Evolutionary conservation across 1,140 invertebrate genomes (phyloP).

Genomic region (Drosophila bifasciata): DNA sequence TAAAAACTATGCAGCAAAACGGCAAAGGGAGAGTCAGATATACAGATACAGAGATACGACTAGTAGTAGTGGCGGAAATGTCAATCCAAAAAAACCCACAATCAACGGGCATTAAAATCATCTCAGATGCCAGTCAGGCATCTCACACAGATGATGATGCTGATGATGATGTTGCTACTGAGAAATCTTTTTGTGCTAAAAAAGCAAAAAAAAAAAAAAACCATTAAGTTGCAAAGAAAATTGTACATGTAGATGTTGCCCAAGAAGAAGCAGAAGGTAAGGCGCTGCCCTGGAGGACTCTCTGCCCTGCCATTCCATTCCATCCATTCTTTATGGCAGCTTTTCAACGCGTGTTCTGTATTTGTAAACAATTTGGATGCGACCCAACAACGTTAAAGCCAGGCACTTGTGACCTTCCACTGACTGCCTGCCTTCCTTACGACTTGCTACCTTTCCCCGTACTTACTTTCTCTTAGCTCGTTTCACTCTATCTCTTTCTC

Average conservation of each 20-base stretch:
- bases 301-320: conserved; percentile 21
- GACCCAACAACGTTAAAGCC: conserved; percentile 5
- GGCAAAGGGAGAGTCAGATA: not conserved
- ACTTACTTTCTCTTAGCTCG: not conserved
- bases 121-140: conserved; percentile 64
- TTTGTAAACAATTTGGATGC: conserved; percentile 72
- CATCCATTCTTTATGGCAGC: conserved; percentile 39
- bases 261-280: conserved; percentile 68
- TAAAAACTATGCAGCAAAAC: conserved; percentile 9
- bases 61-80: conserved; percentile 27
- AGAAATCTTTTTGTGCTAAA: conserved; percentile 23
- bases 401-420: conserved; percentile 53
- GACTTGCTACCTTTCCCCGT: not conserved
- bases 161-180: conserved; percentile 24
- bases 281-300: conserved; percentile 42
- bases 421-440: not conserved
- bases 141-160: conserved; percentile 12
- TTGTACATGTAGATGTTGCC: no score
- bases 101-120: conserved; percentile 42
- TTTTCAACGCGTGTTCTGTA: conserved; percentile 73
- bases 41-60: no score
- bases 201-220: conserved; percentile 43
- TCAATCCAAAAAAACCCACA: conserved; percentile 46
- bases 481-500: conserved; percentile 7
- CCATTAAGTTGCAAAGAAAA: conserved; percentile 53